Percentiles rank a stretch among this genome's conserved stretches.
Evolutionary conservation across 2,113 vertebrate species (phyloP).

Genomic region (Halcyon senegalensis): DNA sequence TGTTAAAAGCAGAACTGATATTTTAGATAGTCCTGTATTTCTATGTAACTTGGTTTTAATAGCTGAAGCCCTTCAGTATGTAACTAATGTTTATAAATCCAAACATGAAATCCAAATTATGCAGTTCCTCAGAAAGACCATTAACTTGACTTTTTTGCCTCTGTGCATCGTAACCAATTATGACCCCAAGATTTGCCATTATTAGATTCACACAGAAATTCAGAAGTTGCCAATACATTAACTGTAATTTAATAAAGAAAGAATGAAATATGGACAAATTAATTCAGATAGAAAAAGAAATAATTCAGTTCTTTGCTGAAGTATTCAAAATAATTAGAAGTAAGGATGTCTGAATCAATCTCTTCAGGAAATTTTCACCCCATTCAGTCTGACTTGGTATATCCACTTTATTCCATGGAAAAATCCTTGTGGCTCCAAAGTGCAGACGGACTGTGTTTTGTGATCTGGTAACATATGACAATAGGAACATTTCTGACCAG

Average conservation of each 20-base stretch:
- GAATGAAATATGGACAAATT: not conserved
- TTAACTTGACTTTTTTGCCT: not conserved
- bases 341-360: not conserved
- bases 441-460: not conserved
- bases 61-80: not conserved
- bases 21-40: not conserved
- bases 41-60: not conserved
- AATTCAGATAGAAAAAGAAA: not conserved
- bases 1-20: not conserved
- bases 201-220: not conserved
- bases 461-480: not conserved
- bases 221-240: not conserved
- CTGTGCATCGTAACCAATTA: not conserved
- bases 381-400: not conserved
- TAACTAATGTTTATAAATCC: not conserved
- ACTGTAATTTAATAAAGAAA: not conserved
- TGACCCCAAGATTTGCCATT: not conserved
- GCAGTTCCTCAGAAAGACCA: slow-evolving; percentile 1
- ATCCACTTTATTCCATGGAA: not conserved
- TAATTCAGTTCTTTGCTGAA: not conserved
- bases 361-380: not conserved
- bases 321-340: not conserved
- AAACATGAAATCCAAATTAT: not conserved
- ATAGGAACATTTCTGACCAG: not conserved
- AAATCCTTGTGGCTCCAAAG: not conserved